A percentile compares a stretch with the other conserved stretches of the same genome.
These are phyloP conservation scores for Leptosomus discolor DNA, from an alignment of 2,113 vertebrate species.

Conservation along the genomic window DNA sequence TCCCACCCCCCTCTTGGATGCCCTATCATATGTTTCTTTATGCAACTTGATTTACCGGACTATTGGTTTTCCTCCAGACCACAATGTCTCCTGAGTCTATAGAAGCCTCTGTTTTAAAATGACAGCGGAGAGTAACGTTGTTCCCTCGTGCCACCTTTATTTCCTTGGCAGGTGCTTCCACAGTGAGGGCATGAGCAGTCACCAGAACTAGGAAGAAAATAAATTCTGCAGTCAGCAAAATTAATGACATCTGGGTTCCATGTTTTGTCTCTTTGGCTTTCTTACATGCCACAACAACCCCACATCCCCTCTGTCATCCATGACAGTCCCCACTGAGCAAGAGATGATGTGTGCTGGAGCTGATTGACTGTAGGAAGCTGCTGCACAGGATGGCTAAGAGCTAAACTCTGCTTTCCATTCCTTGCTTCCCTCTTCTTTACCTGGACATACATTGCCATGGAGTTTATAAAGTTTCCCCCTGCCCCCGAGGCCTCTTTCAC, in stretches of 20 bases:
- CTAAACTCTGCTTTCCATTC: neutral
- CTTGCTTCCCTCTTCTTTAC: neutral
- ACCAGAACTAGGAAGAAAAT: slow-evolving; percentile 71
- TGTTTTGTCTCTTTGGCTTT: neutral
- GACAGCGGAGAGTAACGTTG: slow-evolving; percentile 71
- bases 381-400: neutral
- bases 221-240: neutral
- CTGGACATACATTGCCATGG: neutral
- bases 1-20: neutral
- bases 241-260: neutral
- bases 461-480: neutral
- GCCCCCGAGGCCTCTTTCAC: neutral
- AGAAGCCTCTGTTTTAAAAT: slow-evolving; percentile 21
- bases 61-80: slow-evolving; percentile 61
- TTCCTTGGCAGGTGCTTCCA: slow-evolving; percentile 58
- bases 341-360: neutral
- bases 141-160: slow-evolving; percentile 72
- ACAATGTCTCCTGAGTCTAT: neutral
- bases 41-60: neutral
- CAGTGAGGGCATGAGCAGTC: slow-evolving; percentile 61
- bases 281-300: neutral
- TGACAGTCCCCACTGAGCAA: neutral
- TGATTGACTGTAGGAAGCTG: neutral
- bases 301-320: neutral
- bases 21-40: neutral